Evolutionary conservation across 2,888 invertebrate species (phyloP).

Genomic region (Aphodius granarius): DNA sequence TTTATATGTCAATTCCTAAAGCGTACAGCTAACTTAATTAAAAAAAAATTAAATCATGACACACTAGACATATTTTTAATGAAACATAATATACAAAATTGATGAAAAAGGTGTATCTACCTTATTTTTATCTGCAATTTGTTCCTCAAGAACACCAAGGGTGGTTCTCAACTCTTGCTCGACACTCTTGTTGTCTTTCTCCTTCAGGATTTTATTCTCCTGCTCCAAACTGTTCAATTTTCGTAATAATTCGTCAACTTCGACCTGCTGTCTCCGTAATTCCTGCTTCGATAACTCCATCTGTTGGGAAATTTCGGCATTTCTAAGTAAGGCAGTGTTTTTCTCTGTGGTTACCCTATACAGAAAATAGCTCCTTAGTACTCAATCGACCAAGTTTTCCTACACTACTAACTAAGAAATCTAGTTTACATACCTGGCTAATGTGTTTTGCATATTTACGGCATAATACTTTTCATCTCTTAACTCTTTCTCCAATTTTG

Average conservation of each 20-base stretch:
- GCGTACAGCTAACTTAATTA: too few relatives aligned
- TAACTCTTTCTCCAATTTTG: conserved; percentile 56
- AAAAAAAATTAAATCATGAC: conserved; percentile 4
- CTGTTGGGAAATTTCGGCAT: conserved; percentile 81
- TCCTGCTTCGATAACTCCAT: conserved; percentile 76
- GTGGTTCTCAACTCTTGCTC: conserved; percentile 57
- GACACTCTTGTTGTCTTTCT: conserved; percentile 50
- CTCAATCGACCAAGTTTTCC: too few relatives aligned
- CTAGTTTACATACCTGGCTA: conserved; percentile 49
- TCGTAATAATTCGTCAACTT: conserved; percentile 62
- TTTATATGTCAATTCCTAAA: too few relatives aligned
- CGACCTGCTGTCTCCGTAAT: conserved; percentile 68
- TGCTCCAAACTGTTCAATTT: conserved; percentile 61
- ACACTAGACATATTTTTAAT: too few relatives aligned
- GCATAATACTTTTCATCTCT: conserved; percentile 59
- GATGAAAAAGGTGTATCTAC: too few relatives aligned
- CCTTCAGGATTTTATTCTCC: conserved; percentile 48
- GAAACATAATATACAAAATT: too few relatives aligned
- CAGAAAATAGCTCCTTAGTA: too few relatives aligned
- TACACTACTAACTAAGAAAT: too few relatives aligned
- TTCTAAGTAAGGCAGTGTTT: conserved; percentile 72
- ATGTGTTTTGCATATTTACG: conserved; percentile 52
- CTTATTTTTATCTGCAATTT: conserved; percentile 66
- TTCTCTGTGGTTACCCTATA: conserved; percentile 73
- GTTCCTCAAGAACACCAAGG: conserved; percentile 61